phyloP scores from a whole-genome alignment of 2,888 invertebrate species.

The Chloroclystis v-ata region DNA sequence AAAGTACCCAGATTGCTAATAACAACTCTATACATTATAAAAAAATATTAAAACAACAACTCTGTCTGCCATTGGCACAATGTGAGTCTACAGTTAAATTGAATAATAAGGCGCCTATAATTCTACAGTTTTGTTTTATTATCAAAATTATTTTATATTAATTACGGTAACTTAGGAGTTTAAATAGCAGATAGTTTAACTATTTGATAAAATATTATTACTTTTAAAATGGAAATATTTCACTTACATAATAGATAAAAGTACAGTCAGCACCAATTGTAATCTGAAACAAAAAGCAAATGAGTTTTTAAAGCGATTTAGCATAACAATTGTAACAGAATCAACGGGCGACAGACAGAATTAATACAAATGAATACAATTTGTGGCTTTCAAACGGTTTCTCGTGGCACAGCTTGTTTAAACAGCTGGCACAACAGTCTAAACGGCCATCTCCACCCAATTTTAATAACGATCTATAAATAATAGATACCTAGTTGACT shows the following conservation, averaged over 20 bases:
- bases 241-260: constrained; percentile 11
- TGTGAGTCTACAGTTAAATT: too few species aligned
- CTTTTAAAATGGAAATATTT: constrained; percentile 8
- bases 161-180: too few species aligned
- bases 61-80: too few species aligned
- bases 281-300: constrained; percentile 34
- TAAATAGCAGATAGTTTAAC: background rate
- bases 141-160: too few species aligned
- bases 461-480: too few species aligned
- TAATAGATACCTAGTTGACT: too few species aligned
- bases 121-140: too few species aligned
- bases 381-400: constrained; percentile 43
- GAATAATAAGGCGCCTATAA: too few species aligned
- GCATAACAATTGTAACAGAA: constrained; percentile 46
- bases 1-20: too few species aligned
- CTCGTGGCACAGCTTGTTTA: constrained; percentile 6
- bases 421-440: background rate
- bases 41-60: too few species aligned
- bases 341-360: constrained; percentile 37
- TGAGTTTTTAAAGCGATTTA: constrained; percentile 35
- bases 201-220: background rate
- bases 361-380: constrained; percentile 61
- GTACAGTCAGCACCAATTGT: constrained; percentile 22
- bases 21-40: too few species aligned
- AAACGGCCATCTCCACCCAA: background rate